These are phyloP conservation scores for Penelope pileata DNA, from an alignment of 2,113 vertebrate genomes.

Conservation along the genomic window DNA sequence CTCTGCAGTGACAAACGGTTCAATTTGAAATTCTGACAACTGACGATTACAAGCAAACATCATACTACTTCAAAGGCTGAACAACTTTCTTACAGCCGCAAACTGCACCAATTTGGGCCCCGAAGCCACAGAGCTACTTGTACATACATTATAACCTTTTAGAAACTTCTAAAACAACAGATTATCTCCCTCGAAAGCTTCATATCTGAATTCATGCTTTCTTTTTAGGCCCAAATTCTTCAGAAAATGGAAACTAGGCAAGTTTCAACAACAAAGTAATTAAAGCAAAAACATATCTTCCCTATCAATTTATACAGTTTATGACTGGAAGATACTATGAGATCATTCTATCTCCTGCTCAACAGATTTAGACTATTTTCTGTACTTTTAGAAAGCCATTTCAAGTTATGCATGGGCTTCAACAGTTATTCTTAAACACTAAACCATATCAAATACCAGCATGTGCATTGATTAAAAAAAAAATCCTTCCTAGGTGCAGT, in stretches of 20 bases:
- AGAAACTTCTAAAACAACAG: neutral
- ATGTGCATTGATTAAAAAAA: too few species aligned
- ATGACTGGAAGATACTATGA: neutral
- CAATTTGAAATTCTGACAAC: neutral
- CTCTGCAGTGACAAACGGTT: neutral
- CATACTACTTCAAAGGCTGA: neutral
- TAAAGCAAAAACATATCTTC: neutral
- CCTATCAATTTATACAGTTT: neutral
- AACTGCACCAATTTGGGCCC: neutral
- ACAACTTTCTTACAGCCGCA: neutral
- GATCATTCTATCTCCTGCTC: neutral
- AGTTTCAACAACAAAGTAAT: neutral
- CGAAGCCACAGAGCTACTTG: neutral
- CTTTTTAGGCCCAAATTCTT: neutral
- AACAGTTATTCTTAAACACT: neutral
- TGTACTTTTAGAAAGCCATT: neutral
- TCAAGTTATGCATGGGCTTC: neutral
- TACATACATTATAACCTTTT: neutral
- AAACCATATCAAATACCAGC: neutral
- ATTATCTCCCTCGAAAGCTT: neutral
- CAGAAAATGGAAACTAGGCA: neutral
- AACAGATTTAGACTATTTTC: neutral
- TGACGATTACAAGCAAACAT: neutral
- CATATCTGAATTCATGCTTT: neutral
- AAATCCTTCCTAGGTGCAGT: too few species aligned